A percentile compares a stretch with the other conserved stretches of the same genome.
phyloP scores from a whole-genome alignment of 2,113 vertebrate species.

The human (Homo sapiens) region GRCh38 chr2:153409501-153410000 shows the following conservation, averaged over 20 bases:
- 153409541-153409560: background rate
- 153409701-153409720: background rate
- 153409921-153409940: background rate
- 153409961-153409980: background rate
- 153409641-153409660: background rate
- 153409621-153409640: background rate
- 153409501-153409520: background rate
- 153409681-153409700: background rate
- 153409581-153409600: background rate
- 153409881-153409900: background rate
- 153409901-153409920: background rate
- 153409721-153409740: background rate
- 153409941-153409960: background rate
- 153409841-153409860: background rate
- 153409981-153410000: background rate
- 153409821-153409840: background rate
- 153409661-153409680: background rate
- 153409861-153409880: background rate
- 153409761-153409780: background rate
- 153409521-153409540: background rate
- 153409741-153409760: background rate
- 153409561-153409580: background rate
- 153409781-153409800: background rate
- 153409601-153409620: background rate
- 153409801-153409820: background rate